Evolutionary conservation across 2,888 invertebrate genomes (phyloP).

Genomic region (Eupithecia subumbrata): DNA sequence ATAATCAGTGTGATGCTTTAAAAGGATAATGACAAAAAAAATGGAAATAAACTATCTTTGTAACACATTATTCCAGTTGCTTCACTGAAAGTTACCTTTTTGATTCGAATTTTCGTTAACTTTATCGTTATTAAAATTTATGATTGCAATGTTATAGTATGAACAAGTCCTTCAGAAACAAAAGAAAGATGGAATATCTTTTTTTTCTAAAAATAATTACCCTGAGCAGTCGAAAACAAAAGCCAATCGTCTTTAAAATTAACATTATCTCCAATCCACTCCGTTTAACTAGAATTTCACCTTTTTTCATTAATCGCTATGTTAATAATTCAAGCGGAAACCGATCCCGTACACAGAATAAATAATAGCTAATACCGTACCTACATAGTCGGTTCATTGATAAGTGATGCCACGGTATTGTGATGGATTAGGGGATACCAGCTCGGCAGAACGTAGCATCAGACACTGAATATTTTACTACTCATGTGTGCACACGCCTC

Average conservation of each 20-base stretch:
- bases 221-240: not conserved
- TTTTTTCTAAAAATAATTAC: too few relatives aligned
- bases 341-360: not conserved
- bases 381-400: slow-evolving; percentile 5
- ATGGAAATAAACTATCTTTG: too few relatives aligned
- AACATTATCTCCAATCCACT: not conserved
- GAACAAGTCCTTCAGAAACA: too few relatives aligned
- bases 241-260: not conserved
- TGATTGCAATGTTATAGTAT: too few relatives aligned
- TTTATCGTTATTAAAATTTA: too few relatives aligned
- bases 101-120: too few relatives aligned
- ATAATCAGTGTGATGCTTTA: too few relatives aligned
- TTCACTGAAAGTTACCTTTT: too few relatives aligned
- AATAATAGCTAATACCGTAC: not conserved
- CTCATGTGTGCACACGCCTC: slow-evolving; percentile 55
- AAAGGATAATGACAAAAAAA: too few relatives aligned
- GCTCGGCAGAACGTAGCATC: slow-evolving; percentile 25
- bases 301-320: not conserved
- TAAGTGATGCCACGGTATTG: not conserved
- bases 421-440: slow-evolving; percentile 12
- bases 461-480: slow-evolving; percentile 56
- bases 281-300: not conserved
- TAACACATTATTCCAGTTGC: too few relatives aligned
- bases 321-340: not conserved
- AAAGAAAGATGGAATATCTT: too few relatives aligned